phyloP scores from a whole-genome alignment of 1,140 invertebrate genomes.

The Aphis craccivora region DNA sequence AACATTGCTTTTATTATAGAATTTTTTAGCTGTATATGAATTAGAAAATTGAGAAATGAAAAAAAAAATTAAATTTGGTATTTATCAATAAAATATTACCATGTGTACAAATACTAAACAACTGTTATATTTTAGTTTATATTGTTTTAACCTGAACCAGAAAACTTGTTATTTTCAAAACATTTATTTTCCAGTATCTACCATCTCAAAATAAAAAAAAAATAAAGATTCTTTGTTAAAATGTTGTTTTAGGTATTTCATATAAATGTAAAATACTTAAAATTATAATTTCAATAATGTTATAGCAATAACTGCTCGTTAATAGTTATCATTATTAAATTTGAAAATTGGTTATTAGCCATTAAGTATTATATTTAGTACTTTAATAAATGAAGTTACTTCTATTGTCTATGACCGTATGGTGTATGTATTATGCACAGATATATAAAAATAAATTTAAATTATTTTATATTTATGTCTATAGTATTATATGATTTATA shows the following conservation, averaged over 20 bases:
- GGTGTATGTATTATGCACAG: no score
- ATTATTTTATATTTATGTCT: no score
- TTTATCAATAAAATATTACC: not conserved
- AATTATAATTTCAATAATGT: not conserved
- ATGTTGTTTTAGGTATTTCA: not conserved
- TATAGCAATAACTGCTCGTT: no score
- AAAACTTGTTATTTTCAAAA: not conserved
- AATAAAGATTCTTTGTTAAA: not conserved
- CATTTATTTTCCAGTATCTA: not conserved
- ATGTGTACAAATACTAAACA: conserved; percentile 21
- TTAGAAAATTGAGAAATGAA: not conserved
- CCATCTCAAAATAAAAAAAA: not conserved
- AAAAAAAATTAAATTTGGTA: not conserved
- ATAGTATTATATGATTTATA: not conserved
- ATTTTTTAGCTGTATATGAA: not conserved
- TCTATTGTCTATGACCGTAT: no score
- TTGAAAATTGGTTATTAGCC: not conserved
- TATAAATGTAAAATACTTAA: not conserved
- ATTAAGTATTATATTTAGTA: not conserved
- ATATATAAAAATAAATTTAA: no score
- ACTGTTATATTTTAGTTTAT: not conserved
- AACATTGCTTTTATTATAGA: not conserved
- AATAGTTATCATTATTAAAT: not conserved
- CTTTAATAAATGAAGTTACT: not conserved
- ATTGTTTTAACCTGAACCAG: not conserved